phyloP scores from a whole-genome alignment of 2,113 vertebrate genomes.

The Cyphomyrus discorhynchus region DNA sequence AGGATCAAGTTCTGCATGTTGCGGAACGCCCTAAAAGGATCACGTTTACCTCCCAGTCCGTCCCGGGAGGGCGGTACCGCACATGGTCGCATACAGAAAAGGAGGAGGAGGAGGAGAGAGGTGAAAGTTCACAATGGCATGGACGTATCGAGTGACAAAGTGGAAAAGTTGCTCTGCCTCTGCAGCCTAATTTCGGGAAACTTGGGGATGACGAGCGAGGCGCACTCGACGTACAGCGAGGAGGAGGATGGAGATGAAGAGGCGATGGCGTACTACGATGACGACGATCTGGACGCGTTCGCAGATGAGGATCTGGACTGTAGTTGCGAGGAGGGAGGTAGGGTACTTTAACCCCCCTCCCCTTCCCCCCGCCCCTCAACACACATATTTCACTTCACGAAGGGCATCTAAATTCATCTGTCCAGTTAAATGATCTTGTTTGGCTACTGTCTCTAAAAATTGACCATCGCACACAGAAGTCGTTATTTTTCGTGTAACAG shows the following conservation, averaged over 20 bases:
- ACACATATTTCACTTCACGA: background rate
- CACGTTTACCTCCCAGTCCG: background rate
- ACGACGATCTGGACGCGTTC: constrained; percentile 51
- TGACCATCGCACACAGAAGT: background rate
- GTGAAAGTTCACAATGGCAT: constrained; percentile 55
- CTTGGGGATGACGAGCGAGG: constrained; percentile 30
- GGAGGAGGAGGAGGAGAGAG: constrained; percentile 14
- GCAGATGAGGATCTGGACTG: constrained; percentile 43
- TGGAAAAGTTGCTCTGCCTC: constrained; percentile 32
- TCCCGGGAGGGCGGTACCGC: background rate
- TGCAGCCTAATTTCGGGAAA: constrained; percentile 21
- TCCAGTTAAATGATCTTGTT: background rate
- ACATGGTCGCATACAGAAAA: background rate
- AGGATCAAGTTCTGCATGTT: background rate
- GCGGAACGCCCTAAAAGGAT: background rate
- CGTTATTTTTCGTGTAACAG: background rate
- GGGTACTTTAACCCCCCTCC: background rate
- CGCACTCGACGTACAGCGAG: constrained; percentile 10
- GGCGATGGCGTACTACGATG: constrained; percentile 42
- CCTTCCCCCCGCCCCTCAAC: background rate
- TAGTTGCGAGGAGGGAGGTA: constrained; percentile 55
- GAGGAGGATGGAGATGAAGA: constrained; percentile 30
- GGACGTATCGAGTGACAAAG: constrained; percentile 51
- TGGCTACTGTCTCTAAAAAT: background rate
- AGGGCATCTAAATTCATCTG: constrained; percentile 2